A percentile compares a stretch with the other conserved stretches of the same genome.
These are phyloP conservation scores for Malurus alboscapulatus DNA, from an alignment of 2,113 vertebrate genomes.

Conservation along the genomic window DNA sequence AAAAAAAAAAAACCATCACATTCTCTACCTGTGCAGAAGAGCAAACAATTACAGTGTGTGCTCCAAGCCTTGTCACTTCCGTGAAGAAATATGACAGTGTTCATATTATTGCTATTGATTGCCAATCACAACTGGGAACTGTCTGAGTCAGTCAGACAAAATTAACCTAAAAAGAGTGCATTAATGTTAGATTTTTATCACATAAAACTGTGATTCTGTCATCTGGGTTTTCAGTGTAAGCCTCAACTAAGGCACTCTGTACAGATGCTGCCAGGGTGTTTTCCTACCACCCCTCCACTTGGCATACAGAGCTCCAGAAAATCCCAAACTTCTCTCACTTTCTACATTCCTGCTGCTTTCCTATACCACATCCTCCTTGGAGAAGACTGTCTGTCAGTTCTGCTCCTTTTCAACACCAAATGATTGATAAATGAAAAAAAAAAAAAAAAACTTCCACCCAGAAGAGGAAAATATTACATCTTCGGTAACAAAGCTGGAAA, in stretches of 20 bases:
- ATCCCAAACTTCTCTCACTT: neutral
- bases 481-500: neutral
- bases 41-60: constrained; percentile 55
- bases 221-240: neutral
- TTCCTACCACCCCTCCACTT: neutral
- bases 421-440: neutral
- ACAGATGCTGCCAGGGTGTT: neutral
- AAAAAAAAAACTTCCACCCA: neutral
- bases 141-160: constrained; percentile 51
- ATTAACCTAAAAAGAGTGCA: constrained; percentile 41
- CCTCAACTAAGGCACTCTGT: neutral
- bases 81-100: constrained; percentile 52
- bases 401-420: neutral
- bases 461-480: neutral
- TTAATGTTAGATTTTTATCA: constrained; percentile 35
- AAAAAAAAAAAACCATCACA: neutral
- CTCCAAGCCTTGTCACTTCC: constrained; percentile 21
- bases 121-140: constrained; percentile 37
- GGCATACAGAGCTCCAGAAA: neutral
- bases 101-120: constrained; percentile 48
- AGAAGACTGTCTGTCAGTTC: neutral
- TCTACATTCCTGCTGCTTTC: neutral
- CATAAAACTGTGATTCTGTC: constrained; percentile 2
- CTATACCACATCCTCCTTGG: neutral
- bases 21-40: constrained; percentile 35